phyloP scores from a whole-genome alignment of 2,888 invertebrate species.

The Julus scanicus region DNA sequence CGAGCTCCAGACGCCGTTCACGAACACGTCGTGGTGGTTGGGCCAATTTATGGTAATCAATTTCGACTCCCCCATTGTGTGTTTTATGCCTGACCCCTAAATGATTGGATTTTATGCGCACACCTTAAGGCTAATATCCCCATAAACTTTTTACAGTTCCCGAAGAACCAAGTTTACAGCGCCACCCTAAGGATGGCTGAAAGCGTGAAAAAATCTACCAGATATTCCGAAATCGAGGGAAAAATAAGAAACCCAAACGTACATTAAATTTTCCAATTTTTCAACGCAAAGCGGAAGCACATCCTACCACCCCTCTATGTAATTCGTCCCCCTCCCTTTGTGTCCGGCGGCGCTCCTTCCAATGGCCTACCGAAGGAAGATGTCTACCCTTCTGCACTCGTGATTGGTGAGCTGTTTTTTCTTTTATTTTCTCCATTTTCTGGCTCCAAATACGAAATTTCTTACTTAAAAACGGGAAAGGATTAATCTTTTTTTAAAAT shows the following conservation, averaged over 20 bases:
- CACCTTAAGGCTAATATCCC: slow-evolving; percentile 27
- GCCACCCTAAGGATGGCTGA: neutral
- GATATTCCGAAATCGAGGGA: neutral
- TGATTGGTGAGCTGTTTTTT: neutral
- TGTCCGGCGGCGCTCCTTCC: neutral
- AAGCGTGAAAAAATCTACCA: neutral
- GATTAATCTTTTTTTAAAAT: too few relatives aligned
- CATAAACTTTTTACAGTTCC: neutral
- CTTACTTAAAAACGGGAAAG: too few relatives aligned
- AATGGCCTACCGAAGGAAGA: neutral
- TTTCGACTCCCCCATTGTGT: slow-evolving; percentile 15
- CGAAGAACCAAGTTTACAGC: neutral
- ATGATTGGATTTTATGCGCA: neutral
- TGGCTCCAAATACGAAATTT: slow-evolving; percentile 20
- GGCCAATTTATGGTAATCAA: slow-evolving; percentile 40
- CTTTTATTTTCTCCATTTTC: neutral
- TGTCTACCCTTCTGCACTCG: neutral
- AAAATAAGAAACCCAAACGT: neutral
- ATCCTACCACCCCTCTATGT: neutral
- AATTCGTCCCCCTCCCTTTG: neutral
- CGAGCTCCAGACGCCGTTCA: slow-evolving; percentile 51
- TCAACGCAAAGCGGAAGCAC: neutral
- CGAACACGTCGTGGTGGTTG: slow-evolving; percentile 22
- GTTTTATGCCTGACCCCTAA: slow-evolving; percentile 15
- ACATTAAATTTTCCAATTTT: neutral